A percentile compares a stretch with the other conserved stretches of the same genome.
These are phyloP conservation scores for Popillia japonica DNA, from an alignment of 1,140 invertebrate genomes.

Conservation along the genomic window DNA sequence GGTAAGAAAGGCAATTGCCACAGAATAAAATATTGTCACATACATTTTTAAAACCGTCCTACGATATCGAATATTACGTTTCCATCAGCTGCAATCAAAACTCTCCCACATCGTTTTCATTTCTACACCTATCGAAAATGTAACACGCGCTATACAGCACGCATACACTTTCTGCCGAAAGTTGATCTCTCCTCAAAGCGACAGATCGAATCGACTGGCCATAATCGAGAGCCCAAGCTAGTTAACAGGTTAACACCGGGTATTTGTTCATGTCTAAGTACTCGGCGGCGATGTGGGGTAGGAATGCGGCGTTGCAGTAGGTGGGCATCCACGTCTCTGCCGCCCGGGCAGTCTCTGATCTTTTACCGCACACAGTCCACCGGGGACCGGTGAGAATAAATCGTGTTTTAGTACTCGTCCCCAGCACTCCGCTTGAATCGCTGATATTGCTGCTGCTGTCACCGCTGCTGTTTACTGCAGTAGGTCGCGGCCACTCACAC, in stretches of 20 bases:
- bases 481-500: neutral
- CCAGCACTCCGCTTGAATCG: slow-evolving; percentile 1
- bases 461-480: neutral
- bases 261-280: slow-evolving; percentile 34
- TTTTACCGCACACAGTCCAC: slow-evolving; percentile 21
- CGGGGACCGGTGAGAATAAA: slow-evolving; percentile 30
- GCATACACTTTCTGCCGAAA: too few relatives aligned
- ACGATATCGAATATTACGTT: too few relatives aligned
- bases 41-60: too few relatives aligned
- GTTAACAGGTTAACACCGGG: slow-evolving; percentile 33
- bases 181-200: too few relatives aligned
- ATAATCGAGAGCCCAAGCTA: slow-evolving; percentile 8
- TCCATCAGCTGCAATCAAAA: too few relatives aligned
- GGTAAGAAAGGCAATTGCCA: too few relatives aligned
- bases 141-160: too few relatives aligned
- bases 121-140: too few relatives aligned
- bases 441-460: neutral
- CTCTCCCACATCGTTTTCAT: too few relatives aligned
- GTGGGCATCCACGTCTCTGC: slow-evolving; percentile 26
- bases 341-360: slow-evolving; percentile 15
- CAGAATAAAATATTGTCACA: too few relatives aligned
- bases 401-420: slow-evolving; percentile 13
- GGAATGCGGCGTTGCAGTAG: slow-evolving; percentile 33
- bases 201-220: neutral
- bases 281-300: slow-evolving; percentile 19